A percentile compares a stretch with the other conserved stretches of the same genome.
phyloP scores from a whole-genome alignment of 2,797 vertebrate genomes.

The Otus scops region DNA sequence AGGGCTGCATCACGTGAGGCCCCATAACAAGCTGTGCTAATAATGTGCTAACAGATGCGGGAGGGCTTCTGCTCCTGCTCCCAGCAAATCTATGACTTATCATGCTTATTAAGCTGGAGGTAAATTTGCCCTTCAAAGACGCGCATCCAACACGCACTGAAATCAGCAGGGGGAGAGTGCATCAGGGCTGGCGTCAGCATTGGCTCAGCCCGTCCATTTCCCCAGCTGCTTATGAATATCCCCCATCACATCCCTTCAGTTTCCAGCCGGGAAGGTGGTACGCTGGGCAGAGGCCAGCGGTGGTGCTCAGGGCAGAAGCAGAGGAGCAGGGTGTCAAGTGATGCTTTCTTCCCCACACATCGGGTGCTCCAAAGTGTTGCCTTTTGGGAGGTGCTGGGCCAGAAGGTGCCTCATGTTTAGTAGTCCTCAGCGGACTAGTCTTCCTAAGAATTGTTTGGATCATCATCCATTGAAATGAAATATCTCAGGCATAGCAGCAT shows the following conservation, averaged over 20 bases:
- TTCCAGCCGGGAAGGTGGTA: neutral
- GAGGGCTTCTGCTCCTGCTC: slow-evolving; percentile 52
- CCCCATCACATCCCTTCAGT: fast-evolving
- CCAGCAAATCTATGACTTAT: slow-evolving; percentile 58
- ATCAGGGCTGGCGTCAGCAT: neutral
- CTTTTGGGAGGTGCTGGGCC: neutral
- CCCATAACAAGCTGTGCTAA: slow-evolving; percentile 62
- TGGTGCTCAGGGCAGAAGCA: neutral
- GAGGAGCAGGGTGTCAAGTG: neutral
- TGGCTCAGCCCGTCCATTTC: neutral
- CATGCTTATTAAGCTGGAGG: slow-evolving; percentile 51
- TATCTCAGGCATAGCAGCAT: neutral
- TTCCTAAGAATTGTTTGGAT: neutral
- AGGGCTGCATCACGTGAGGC: slow-evolving; percentile 45
- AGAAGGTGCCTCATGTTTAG: neutral
- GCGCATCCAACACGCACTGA: neutral
- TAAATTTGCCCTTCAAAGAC: slow-evolving; percentile 54
- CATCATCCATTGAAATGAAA: neutral
- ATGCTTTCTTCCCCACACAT: neutral
- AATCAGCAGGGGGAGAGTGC: neutral
- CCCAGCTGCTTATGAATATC: neutral
- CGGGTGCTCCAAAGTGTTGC: neutral
- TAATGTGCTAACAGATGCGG: slow-evolving; percentile 62
- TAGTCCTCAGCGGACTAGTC: neutral
- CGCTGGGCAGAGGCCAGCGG: fast-evolving